These are phyloP conservation scores for Petaurus breviceps DNA, from an alignment of 2,113 vertebrate species.

Conservation along the genomic window DNA sequence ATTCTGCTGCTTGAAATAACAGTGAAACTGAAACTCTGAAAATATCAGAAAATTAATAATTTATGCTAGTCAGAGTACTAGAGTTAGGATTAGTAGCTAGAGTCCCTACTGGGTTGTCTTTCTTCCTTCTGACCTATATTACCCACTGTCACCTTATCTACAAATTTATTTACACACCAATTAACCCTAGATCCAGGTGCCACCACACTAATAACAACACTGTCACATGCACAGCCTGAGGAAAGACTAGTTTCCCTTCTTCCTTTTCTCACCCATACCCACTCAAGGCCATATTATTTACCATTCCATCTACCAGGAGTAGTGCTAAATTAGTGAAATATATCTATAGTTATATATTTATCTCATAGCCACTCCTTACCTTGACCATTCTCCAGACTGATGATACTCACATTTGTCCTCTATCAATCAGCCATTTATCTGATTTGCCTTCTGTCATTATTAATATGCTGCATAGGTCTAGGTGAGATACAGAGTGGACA, in stretches of 20 bases:
- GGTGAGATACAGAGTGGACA: slow-evolving; percentile 3
- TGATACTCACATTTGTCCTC: slow-evolving; percentile 59
- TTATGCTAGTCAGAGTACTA: not conserved
- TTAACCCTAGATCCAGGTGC: slow-evolving; percentile 45
- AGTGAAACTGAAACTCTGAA: not conserved
- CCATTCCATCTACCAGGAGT: slow-evolving; percentile 29
- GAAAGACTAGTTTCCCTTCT: not conserved
- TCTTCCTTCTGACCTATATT: not conserved
- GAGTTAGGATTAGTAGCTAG: slow-evolving; percentile 1
- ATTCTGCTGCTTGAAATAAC: not conserved
- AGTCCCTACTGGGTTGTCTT: not conserved
- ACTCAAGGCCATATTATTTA: slow-evolving; percentile 19
- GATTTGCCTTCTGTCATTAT: slow-evolving; percentile 36
- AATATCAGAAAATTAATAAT: not conserved
- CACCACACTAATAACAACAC: slow-evolving; percentile 2
- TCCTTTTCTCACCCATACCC: not conserved
- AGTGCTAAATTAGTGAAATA: slow-evolving; percentile 20
- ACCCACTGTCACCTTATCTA: slow-evolving; percentile 38
- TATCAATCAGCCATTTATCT: slow-evolving; percentile 49
- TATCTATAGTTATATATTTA: slow-evolving; percentile 57
- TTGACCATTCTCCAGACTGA: slow-evolving; percentile 62
- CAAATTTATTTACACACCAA: slow-evolving; percentile 65
- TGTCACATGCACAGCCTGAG: not conserved
- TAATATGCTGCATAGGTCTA: not conserved
- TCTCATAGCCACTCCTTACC: slow-evolving; percentile 31